Percentiles rank a stretch among this genome's conserved stretches.
These are phyloP conservation scores for Ranitomeya imitator DNA, from an alignment of 2,113 vertebrate genomes.

Conservation along the genomic window DNA sequence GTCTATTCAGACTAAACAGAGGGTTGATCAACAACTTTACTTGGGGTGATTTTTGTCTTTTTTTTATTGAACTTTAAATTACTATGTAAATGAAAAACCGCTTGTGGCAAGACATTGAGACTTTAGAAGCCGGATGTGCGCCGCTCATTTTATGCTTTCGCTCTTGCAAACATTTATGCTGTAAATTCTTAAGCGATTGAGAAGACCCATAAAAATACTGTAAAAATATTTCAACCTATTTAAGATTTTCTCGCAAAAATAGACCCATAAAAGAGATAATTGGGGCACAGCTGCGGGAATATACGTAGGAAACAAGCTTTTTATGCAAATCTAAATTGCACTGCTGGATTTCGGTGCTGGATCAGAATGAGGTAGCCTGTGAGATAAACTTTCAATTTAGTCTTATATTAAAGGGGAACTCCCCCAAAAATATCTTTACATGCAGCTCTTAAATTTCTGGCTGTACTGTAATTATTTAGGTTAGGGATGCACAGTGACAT, in stretches of 20 bases:
- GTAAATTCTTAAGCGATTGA: slow-evolving; percentile 16
- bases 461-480: not conserved
- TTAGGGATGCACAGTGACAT: too few species aligned
- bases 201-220: slow-evolving; percentile 31
- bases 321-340: not conserved
- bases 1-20: not conserved
- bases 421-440: not conserved
- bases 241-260: slow-evolving; percentile 35
- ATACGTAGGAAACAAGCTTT: not conserved
- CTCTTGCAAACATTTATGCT: not conserved
- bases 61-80: slow-evolving; percentile 46
- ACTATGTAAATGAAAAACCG: slow-evolving; percentile 27
- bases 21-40: not conserved
- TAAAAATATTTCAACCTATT: slow-evolving; percentile 44
- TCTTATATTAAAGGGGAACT: not conserved
- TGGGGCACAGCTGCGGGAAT: slow-evolving; percentile 27
- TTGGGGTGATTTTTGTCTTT: slow-evolving; percentile 6
- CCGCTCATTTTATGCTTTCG: not conserved
- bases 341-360: not conserved
- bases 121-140: not conserved
- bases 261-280: slow-evolving; percentile 32
- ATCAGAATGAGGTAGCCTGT: not conserved
- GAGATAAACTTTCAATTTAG: not conserved
- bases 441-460: too few species aligned
- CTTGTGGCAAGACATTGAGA: slow-evolving; percentile 21